These are phyloP conservation scores for Enteromius mattozi DNA, from an alignment of 2,797 vertebrate genomes.

Conservation along the genomic window DNA sequence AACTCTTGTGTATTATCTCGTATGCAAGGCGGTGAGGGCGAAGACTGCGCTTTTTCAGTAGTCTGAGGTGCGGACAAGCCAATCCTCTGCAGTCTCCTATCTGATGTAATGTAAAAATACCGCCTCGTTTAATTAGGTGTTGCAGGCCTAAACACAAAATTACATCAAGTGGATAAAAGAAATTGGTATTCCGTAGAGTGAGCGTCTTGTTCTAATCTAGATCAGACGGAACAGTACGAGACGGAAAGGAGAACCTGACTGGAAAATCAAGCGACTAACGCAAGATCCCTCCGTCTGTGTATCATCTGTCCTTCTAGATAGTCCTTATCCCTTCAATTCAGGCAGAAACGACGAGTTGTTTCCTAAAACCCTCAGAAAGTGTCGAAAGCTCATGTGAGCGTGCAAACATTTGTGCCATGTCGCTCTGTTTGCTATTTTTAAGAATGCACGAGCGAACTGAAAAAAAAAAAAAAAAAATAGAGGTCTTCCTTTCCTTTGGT, in stretches of 20 bases:
- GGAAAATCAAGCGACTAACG: slow-evolving; percentile 60
- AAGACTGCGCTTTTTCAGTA: slow-evolving; percentile 37
- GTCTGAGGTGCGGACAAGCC: slow-evolving; percentile 35
- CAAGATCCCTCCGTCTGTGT: slow-evolving; percentile 40
- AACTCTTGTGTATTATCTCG: slow-evolving; percentile 57
- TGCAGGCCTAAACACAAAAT: slow-evolving; percentile 61
- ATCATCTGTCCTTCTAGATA: slow-evolving; percentile 52
- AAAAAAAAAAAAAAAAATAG: slow-evolving; percentile 61
- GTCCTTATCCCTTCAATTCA: slow-evolving; percentile 44
- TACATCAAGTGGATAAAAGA: slow-evolving; percentile 60
- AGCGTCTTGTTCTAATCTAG: slow-evolving; percentile 60
- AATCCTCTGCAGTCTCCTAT: slow-evolving; percentile 29
- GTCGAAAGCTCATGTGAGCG: slow-evolving; percentile 42
- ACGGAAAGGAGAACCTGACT: slow-evolving; percentile 61
- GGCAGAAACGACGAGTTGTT: not conserved
- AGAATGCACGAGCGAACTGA: slow-evolving; percentile 65
- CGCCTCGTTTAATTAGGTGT: slow-evolving; percentile 57
- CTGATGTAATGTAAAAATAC: slow-evolving; percentile 50
- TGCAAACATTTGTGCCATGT: slow-evolving; percentile 49
- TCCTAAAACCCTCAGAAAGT: slow-evolving; percentile 37
- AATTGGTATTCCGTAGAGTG: slow-evolving; percentile 61
- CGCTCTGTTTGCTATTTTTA: slow-evolving; percentile 66
- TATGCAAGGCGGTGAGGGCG: slow-evolving; percentile 50
- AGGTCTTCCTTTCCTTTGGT: slow-evolving; percentile 70
- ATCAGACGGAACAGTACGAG: slow-evolving; percentile 59